phyloP scores from a whole-genome alignment of 64 coral and sea anemone genomes.

The Actinia tenebrosa region DNA sequence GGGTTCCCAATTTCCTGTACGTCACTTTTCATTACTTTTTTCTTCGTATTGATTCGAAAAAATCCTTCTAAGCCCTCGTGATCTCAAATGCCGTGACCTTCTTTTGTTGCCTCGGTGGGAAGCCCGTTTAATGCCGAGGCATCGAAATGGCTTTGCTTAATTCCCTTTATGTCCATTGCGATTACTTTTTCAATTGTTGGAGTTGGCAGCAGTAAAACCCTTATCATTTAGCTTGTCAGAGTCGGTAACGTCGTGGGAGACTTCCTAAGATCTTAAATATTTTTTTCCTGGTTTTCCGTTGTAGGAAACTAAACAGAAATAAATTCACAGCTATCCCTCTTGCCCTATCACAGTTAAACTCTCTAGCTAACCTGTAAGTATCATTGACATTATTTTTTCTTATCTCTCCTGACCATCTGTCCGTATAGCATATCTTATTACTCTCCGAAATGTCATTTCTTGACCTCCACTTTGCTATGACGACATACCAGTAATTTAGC shows the following conservation, averaged over 20 bases:
- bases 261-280: not conserved
- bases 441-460: not conserved
- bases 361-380: conserved; percentile 60
- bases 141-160: conserved; percentile 1
- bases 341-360: conserved; percentile 27
- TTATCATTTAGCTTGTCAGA: not conserved
- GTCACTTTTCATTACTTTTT: conserved; percentile 2
- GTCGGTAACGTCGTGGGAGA: not conserved
- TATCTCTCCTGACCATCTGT: conserved; percentile 31
- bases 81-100: conserved; percentile 4
- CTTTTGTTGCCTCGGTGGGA: not conserved
- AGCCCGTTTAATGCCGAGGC: not conserved
- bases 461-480: not conserved
- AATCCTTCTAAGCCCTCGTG: not conserved
- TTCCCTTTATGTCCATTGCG: not conserved
- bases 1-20: not conserved
- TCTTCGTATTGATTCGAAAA: not conserved
- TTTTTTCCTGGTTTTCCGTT: not conserved
- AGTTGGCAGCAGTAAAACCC: not conserved
- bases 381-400: not conserved
- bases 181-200: not conserved
- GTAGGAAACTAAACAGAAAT: conserved; percentile 48
- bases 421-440: not conserved
- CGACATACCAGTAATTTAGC: not conserved
- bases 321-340: conserved; percentile 31